phyloP scores from a whole-genome alignment of 2,888 invertebrate species.

The Cinara cedri region DNA sequence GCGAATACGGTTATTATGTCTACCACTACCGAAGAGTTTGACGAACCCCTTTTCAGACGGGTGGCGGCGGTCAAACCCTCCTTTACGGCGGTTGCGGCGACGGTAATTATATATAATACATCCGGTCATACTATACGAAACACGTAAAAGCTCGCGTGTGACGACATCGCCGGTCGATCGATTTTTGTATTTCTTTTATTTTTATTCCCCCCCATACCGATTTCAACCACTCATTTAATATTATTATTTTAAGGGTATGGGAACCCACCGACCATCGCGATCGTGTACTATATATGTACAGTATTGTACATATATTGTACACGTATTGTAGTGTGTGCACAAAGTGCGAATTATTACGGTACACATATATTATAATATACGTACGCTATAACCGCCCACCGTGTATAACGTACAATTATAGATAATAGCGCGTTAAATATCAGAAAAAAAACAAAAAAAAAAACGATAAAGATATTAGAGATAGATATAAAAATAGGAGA shows the following conservation, averaged over 20 bases:
- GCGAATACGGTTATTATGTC: neutral
- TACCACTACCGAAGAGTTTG: no score
- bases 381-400: no score
- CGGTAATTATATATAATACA: neutral
- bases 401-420: neutral
- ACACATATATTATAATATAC: no score
- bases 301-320: neutral
- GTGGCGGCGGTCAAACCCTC: no score
- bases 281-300: no score
- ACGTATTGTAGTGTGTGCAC: neutral
- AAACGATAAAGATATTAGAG: no score
- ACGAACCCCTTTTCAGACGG: no score
- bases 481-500: neutral
- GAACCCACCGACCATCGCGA: no score
- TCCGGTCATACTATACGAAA: conserved; percentile 7
- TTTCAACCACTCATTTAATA: no score
- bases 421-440: no score
- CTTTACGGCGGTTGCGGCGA: neutral
- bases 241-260: no score
- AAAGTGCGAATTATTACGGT: no score
- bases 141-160: conserved; percentile 26
- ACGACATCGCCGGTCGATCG: conserved; percentile 32
- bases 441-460: neutral
- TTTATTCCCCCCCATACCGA: neutral
- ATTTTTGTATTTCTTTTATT: conserved; percentile 3